phyloP scores from a whole-genome alignment of 2,797 vertebrate genomes.

The Anabas testudineus region DNA sequence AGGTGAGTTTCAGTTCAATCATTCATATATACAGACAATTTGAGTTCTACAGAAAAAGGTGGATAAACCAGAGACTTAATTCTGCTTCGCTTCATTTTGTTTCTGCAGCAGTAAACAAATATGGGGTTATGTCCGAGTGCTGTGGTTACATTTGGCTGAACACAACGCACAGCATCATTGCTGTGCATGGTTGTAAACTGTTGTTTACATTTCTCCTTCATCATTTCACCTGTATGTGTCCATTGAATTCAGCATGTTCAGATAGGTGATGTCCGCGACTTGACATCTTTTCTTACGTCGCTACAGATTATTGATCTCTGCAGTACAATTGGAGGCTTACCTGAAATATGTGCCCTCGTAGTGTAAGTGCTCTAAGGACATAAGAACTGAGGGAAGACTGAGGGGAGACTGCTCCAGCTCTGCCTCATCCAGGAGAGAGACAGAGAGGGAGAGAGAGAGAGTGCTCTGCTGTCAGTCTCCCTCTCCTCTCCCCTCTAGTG shows the following conservation, averaged over 20 bases:
- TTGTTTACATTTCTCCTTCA: slow-evolving; percentile 1
- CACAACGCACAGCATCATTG: background rate
- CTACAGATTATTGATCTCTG: slow-evolving; percentile 13
- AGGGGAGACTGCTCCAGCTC: slow-evolving; percentile 48
- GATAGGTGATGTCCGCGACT: background rate
- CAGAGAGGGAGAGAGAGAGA: slow-evolving; percentile 5
- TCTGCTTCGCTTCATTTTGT: slow-evolving; percentile 1
- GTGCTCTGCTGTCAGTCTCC: slow-evolving; percentile 42
- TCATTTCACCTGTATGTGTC: background rate
- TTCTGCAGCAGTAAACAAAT: background rate
- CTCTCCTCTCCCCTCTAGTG: slow-evolving; percentile 67
- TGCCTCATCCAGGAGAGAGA: slow-evolving; percentile 33
- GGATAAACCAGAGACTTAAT: background rate
- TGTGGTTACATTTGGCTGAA: background rate
- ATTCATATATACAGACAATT: no score
- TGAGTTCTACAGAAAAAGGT: background rate
- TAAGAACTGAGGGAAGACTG: slow-evolving; percentile 51
- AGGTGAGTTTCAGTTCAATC: background rate
- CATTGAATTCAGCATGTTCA: slow-evolving; percentile 3
- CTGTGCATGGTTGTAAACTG: background rate
- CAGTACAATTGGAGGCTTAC: slow-evolving; percentile 11
- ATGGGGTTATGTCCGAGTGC: background rate
- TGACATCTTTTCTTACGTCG: slow-evolving; percentile 17
- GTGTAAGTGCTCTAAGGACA: slow-evolving; percentile 16
- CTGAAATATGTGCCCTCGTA: slow-evolving; percentile 24